Percentiles rank a stretch among this genome's conserved stretches.
phyloP scores from a whole-genome alignment of 2,888 invertebrate species.

The Philhelius pedissequus region DNA sequence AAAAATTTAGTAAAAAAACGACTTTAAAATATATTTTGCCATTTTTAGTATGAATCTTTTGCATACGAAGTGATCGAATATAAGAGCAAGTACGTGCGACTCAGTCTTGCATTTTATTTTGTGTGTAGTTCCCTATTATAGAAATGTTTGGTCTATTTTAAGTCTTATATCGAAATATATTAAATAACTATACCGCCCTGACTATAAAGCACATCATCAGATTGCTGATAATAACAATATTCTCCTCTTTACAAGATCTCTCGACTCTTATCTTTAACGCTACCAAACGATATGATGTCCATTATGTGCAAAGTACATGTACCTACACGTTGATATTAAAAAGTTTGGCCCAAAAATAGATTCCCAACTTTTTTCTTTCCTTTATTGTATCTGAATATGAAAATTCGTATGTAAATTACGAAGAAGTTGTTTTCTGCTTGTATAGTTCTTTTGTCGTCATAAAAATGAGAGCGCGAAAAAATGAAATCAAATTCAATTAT shows the following conservation, averaged over 20 bases:
- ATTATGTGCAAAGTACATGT: too few relatives aligned
- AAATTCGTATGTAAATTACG: not conserved
- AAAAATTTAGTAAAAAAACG: too few relatives aligned
- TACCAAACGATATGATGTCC: not conserved
- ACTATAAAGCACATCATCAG: not conserved
- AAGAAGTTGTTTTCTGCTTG: not conserved
- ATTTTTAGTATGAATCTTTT: too few relatives aligned
- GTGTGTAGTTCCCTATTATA: too few relatives aligned
- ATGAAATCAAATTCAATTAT: not conserved
- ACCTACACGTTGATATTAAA: not conserved
- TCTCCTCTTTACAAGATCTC: not conserved
- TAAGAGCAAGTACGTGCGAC: too few relatives aligned
- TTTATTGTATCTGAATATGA: constrained; percentile 2
- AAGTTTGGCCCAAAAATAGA: constrained; percentile 38
- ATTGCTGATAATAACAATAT: not conserved
- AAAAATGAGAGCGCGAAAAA: constrained; percentile 9
- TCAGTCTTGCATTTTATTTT: too few relatives aligned
- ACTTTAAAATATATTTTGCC: too few relatives aligned
- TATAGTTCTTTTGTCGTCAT: not conserved
- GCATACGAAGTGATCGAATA: too few relatives aligned
- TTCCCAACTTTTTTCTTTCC: not conserved
- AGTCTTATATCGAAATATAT: too few relatives aligned
- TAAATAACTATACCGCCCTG: not conserved
- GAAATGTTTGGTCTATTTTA: too few relatives aligned
- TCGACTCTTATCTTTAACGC: not conserved